Evolutionary conservation across 2,797 vertebrate genomes (phyloP), one percentile per base, ranked within the genome.

Genomic region (Muscicapa comitata): DNA sequence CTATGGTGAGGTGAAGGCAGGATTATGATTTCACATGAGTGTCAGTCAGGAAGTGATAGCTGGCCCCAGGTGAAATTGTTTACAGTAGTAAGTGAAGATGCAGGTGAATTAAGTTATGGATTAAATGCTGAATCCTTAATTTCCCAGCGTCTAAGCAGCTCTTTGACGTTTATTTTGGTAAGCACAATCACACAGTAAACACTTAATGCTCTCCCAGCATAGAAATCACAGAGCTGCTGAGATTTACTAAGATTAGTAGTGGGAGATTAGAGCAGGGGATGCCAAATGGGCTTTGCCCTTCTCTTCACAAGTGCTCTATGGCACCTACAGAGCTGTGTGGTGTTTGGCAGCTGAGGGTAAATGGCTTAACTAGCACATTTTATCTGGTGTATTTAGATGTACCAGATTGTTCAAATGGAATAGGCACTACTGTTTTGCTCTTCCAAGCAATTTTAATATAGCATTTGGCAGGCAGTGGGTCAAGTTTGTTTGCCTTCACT

Each of bases 241-340:
- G 95, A 93, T 96, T 94, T 96, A 94, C 93, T 97, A 96, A 96
- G 94, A 97, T 97, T 97, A 97, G 96, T 91, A 86, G 37, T 53
- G 59, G 58, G 67, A 91, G 94, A 95, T 97, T 97, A 96, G 88
- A 88, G 82, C 29, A 33, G 54, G 51, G 53, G 79, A 80, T 92
- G 71, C 59, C 55, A 79, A 95, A 88, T 80, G 63, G 82, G 70
- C 63, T 96, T 94, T 95, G 77, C 40, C 26, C 10, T 10, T 79
- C 43, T 79, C 76, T 89, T 84, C 85, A 71, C 51, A 86, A 86
- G 70, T 55, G 68, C n/a, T 74, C 50, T 59, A 16, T 67, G 78
- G 79, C 58, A 88, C 63, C 75, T 40, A 77, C 47, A 62, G 85
- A 86, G 59, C 50, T 76, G 78, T 3, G 12, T 48, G 62, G 51